Evolutionary conservation across 2,113 vertebrate species (phyloP), one percentile per base, ranked within the genome.

Genomic region (Cygnus atratus): DNA sequence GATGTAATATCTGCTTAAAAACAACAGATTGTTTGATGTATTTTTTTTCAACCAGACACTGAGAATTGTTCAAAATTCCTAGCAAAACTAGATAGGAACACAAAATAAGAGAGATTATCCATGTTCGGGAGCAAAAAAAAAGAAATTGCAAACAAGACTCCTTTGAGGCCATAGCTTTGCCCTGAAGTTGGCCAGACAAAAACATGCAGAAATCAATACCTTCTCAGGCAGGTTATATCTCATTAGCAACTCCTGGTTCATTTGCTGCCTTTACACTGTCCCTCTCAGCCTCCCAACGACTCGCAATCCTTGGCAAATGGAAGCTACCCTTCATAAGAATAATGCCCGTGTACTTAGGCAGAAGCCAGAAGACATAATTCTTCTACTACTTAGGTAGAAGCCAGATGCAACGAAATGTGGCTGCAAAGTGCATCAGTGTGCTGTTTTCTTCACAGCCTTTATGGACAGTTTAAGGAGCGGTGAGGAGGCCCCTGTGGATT

Each of bases 401-500:
- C 25, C 24, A 52, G 59, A 4, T 13, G 33, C 35, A 54, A 26
- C 0, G 1, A 16, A 41, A 26, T 0, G 16, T n/a, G 35, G 76
- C 66, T 41, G 70, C 57, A 72, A n/a, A 61, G n/a, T 14, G 68
- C 81, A 86, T 65, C 50, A 14, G 16, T 18, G 8, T 1, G 1
- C 25, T 6, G 18, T 7, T 54, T 74, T 12, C 57, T 50, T n/a
- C 70, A 13, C 6, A 7, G 1, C 48, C 43, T 10, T 2, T 4
- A 6, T 1, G 26, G 62, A 8, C 62, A 41, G 71, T 9, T 9
- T 12, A 7, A 41, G 59, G 25, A 31, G 13, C 13, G 52, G 9
- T 1, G 20, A 22, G 15, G n/a, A 6, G 3, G 26, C 7, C 41
- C 54, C n/a, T 0, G 0, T 4, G 44, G 24, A 21, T 10, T 20